Evolutionary conservation across 2,888 invertebrate genomes (phyloP).

Genomic region (Pinctada fucata): DNA sequence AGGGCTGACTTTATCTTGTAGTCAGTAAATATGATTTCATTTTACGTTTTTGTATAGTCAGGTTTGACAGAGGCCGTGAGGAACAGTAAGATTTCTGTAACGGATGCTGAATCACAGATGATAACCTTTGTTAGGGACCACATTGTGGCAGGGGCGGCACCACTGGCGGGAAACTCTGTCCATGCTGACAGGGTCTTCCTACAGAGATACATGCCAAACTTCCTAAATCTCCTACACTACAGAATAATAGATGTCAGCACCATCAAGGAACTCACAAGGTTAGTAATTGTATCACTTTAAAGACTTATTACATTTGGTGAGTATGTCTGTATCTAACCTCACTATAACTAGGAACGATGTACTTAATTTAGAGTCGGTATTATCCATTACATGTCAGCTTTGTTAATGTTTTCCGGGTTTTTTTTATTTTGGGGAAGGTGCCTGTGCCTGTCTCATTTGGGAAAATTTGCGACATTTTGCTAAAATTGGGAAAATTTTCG

Average conservation of each 20-base stretch:
- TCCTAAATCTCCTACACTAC: conserved; percentile 90
- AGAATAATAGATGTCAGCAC: conserved; percentile 94
- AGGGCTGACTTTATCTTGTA: no score
- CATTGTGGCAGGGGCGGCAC: conserved; percentile 76
- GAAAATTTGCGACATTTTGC: no score
- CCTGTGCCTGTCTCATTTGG: no score
- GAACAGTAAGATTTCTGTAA: conserved; percentile 83
- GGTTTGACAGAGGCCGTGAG: conserved; percentile 87
- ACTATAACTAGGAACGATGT: no score
- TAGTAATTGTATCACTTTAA: neutral
- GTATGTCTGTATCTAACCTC: no score
- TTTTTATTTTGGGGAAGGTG: no score
- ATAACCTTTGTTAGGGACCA: conserved; percentile 85
- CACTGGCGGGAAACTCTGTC: conserved; percentile 90
- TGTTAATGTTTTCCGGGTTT: no score
- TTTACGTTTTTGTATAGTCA: conserved; percentile 79
- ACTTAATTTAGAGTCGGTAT: no score
- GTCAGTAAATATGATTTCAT: no score
- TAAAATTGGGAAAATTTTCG: no score
- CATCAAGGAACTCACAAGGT: conserved; percentile 86
- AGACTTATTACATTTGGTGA: no score
- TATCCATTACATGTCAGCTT: no score
- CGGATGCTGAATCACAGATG: conserved; percentile 84
- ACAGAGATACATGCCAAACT: conserved; percentile 87
- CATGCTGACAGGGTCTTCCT: conserved; percentile 92